phyloP scores from a whole-genome alignment of 2,113 vertebrate genomes.

The Spea bombifrons region DNA sequence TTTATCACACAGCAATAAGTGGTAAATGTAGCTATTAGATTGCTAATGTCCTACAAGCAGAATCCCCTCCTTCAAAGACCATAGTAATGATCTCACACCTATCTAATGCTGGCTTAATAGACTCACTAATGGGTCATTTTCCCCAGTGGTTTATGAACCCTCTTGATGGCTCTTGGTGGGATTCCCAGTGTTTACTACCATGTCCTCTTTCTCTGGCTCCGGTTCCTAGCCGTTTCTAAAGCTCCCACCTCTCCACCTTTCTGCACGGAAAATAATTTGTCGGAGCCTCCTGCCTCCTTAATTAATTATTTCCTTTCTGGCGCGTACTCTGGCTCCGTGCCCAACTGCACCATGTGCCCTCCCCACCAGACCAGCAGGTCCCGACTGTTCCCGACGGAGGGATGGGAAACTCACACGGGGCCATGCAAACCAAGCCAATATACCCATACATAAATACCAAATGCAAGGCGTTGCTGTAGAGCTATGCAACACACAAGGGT shows the following conservation, averaged over 20 bases:
- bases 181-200: constrained; percentile 30
- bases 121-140: constrained; percentile 70
- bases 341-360: constrained; percentile 56
- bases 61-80: constrained; percentile 68
- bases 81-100: constrained; percentile 75
- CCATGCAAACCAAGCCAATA: not conserved
- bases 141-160: constrained; percentile 56
- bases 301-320: constrained; percentile 68
- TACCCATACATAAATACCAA: no score
- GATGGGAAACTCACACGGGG: not conserved
- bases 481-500: not conserved
- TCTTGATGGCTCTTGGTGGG: constrained; percentile 44
- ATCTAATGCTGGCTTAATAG: constrained; percentile 66
- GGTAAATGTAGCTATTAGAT: constrained; percentile 54
- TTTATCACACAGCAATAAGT: constrained; percentile 39
- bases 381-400: constrained; percentile 16
- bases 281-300: constrained; percentile 60
- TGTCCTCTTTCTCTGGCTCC: constrained; percentile 30
- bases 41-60: constrained; percentile 68
- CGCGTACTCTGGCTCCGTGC: constrained; percentile 61
- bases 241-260: constrained; percentile 59
- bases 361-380: constrained; percentile 50
- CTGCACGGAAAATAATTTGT: constrained; percentile 62
- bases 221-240: constrained; percentile 53
- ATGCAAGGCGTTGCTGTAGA: no score